These are phyloP conservation scores for Cataglyphis altisquamis DNA, from an alignment of 2,888 invertebrate genomes.

Conservation along the genomic window DNA sequence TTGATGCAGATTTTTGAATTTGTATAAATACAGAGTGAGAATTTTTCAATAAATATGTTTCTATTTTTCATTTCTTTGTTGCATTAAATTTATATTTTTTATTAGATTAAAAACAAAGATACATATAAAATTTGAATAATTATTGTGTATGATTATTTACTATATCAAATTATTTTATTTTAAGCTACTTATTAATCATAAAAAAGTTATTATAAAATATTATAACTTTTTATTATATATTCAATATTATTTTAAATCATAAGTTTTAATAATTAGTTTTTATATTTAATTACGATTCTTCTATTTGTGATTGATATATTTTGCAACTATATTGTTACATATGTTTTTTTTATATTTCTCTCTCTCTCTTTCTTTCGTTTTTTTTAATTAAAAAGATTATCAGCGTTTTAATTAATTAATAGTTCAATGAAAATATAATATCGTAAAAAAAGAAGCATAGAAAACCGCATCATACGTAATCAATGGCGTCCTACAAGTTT, in stretches of 20 bases:
- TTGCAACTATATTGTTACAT: background rate
- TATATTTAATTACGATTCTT: background rate
- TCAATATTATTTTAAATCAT: background rate
- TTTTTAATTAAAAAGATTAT: background rate
- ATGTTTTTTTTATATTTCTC: background rate
- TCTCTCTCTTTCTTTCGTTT: background rate
- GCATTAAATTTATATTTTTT: constrained; percentile 2
- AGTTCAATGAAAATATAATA: background rate
- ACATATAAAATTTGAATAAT: background rate
- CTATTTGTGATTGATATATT: background rate
- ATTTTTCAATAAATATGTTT: background rate
- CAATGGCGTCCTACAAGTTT: background rate
- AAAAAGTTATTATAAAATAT: constrained; percentile 2
- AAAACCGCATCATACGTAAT: background rate
- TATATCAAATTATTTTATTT: background rate
- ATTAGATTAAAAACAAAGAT: background rate
- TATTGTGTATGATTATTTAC: background rate
- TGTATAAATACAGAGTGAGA: background rate
- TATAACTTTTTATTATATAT: background rate
- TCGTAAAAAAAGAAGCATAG: background rate
- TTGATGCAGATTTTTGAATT: background rate
- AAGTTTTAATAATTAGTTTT: constrained; percentile 9
- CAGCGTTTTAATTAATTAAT: background rate
- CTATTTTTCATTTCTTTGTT: background rate
- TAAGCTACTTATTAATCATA: constrained; percentile 1